Percentiles rank a stretch among this genome's conserved stretches.
Evolutionary conservation across 2,888 invertebrate species (phyloP).

Genomic region (Rotaria socialis): DNA sequence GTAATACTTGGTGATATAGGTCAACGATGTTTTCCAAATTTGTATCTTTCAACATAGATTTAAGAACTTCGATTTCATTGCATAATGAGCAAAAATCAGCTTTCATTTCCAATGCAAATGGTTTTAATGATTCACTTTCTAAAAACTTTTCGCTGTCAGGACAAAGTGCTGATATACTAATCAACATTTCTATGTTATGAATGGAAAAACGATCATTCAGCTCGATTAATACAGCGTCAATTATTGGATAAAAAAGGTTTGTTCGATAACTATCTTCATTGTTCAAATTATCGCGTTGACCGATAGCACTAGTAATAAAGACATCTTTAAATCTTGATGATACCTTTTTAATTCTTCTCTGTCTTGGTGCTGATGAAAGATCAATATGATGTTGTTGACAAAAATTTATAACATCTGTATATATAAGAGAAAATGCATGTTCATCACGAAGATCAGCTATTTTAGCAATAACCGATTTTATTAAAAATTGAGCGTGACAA

Average conservation of each 20-base stretch:
- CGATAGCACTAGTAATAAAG: neutral
- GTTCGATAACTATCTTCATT: neutral
- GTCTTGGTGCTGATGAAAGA: neutral
- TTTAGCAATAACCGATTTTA: neutral
- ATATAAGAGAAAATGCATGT: neutral
- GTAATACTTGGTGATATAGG: neutral
- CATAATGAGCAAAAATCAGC: neutral
- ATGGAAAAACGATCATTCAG: neutral
- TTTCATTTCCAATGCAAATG: neutral
- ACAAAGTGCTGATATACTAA: neutral
- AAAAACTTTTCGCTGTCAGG: neutral
- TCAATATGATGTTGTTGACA: neutral
- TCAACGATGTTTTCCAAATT: neutral
- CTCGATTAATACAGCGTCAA: neutral
- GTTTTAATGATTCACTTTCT: neutral
- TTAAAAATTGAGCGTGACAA: neutral
- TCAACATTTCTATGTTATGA: neutral
- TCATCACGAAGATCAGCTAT: constrained; percentile 27
- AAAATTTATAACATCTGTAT: neutral
- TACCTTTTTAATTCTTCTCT: neutral
- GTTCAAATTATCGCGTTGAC: neutral
- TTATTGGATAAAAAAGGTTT: neutral
- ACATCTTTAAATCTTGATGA: neutral
- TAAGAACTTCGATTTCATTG: neutral
- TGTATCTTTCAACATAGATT: neutral